Evolutionary conservation across 1,140 invertebrate genomes (phyloP), one percentile per base, ranked within the genome.

Genomic region (Scaptodrosophila lebanonensis): DNA sequence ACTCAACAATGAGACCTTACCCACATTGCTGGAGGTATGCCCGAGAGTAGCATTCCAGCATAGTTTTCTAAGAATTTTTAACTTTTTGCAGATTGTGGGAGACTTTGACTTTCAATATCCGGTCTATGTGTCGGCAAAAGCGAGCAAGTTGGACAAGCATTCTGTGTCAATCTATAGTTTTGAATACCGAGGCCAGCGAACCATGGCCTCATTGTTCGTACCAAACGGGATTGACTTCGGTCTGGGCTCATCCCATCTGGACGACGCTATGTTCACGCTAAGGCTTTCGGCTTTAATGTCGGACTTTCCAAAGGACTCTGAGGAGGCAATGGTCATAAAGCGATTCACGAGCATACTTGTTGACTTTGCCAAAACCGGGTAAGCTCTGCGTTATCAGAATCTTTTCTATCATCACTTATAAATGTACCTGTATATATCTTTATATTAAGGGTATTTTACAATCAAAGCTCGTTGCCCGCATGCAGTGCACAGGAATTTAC

Each of bases 261-360:
- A 86, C 30, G 84, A 86, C 40, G 50, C 45, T 0, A 2, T 85
- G 1, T 83, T 85, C 16, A 39, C 62, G 0, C 50, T 86, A 15
- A 11, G 48, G 1, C 35, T 68, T 6, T 49, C 64, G 0, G 0
- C 3, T 1, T 0, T 66, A 0, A 12, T 71, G 1, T 44, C 56
- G 4, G 48, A 58, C 11, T 82, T 47, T 35, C 25, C 42, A 2
- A 44, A 58, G 29, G 59, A 62, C 22, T 64, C 68, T 0, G 38
- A 44, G 5, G 62, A 76, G 40, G 48, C 67, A 8, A 13, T 35
- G 15, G 52, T 71, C 1, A 8, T 16, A 0, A 16, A 71, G 29
- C 50, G 67, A 0, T 16, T 79, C 29, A 58, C 59, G 7, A 12
- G 13, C 5, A 7, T 79, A 2, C 8, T 68, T 16, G 30, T 44